These are phyloP conservation scores for Bombycilla garrulus DNA, from an alignment of 2,113 vertebrate genomes.

Conservation along the genomic window DNA sequence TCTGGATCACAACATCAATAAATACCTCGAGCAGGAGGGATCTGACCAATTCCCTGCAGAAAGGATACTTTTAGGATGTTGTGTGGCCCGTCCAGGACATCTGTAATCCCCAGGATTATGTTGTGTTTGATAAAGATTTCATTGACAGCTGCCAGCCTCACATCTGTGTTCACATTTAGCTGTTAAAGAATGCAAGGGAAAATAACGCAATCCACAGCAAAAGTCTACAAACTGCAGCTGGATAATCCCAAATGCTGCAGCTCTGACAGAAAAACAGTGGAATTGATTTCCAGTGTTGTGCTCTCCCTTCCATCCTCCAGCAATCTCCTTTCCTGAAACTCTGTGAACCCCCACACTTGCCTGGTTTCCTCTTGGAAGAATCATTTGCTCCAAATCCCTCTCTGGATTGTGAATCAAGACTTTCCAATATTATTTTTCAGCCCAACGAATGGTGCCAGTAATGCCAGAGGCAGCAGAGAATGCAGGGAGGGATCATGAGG, in stretches of 20 bases:
- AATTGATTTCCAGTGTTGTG: not conserved
- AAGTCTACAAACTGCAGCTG: not conserved
- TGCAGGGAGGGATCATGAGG: not conserved
- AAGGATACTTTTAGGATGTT: slow-evolving; percentile 72
- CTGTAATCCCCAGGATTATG: slow-evolving; percentile 75
- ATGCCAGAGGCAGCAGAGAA: not conserved
- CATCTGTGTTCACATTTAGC: slow-evolving; percentile 77
- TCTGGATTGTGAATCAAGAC: not conserved
- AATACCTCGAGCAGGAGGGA: not conserved
- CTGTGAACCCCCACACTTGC: not conserved
- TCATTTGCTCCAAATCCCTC: not conserved
- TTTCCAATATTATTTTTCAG: not conserved
- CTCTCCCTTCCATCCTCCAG: not conserved
- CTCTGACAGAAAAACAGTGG: not conserved
- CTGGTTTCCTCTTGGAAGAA: not conserved
- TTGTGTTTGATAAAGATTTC: slow-evolving; percentile 69
- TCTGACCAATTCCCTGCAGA: not conserved
- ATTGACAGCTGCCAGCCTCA: slow-evolving; percentile 76
- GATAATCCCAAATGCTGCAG: not conserved
- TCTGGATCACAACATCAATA: not conserved
- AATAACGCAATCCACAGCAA: not conserved
- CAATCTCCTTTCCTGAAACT: not conserved
- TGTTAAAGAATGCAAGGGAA: not conserved
- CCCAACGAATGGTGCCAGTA: not conserved
- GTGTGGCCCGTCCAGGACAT: slow-evolving; percentile 56